phyloP scores from a whole-genome alignment of 2,113 vertebrate genomes.

The Craseonycteris thonglongyai region DNA sequence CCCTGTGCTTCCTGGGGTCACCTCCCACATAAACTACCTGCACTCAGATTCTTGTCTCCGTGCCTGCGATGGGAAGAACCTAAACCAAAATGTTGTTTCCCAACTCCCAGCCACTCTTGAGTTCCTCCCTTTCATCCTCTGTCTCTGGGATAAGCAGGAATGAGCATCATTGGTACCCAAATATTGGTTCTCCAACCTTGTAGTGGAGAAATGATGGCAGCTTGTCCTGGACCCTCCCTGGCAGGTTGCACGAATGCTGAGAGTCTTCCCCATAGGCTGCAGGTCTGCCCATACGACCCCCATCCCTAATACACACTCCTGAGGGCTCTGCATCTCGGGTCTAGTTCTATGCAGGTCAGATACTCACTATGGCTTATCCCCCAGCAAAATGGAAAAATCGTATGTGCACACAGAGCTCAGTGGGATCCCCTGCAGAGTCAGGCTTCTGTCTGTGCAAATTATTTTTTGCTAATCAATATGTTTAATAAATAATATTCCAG shows the following conservation, averaged over 20 bases:
- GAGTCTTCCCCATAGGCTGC: background rate
- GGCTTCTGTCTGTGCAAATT: constrained; percentile 40
- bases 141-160: background rate
- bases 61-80: background rate
- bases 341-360: background rate
- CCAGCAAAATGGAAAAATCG: background rate
- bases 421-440: constrained; percentile 41
- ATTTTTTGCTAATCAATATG: constrained; percentile 71
- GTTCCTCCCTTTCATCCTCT: background rate
- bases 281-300: background rate
- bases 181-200: background rate
- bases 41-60: background rate
- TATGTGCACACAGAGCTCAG: background rate
- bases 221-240: background rate
- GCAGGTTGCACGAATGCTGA: background rate
- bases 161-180: background rate
- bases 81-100: background rate
- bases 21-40: background rate
- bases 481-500: constrained; percentile 72
- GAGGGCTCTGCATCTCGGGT: background rate
- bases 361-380: background rate
- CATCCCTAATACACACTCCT: fast-evolving
- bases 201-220: background rate
- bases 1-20: background rate
- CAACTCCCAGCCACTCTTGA: background rate